Evolutionary conservation across 2,113 vertebrate species (phyloP).

Genomic region (Diphyllodes magnificus): DNA sequence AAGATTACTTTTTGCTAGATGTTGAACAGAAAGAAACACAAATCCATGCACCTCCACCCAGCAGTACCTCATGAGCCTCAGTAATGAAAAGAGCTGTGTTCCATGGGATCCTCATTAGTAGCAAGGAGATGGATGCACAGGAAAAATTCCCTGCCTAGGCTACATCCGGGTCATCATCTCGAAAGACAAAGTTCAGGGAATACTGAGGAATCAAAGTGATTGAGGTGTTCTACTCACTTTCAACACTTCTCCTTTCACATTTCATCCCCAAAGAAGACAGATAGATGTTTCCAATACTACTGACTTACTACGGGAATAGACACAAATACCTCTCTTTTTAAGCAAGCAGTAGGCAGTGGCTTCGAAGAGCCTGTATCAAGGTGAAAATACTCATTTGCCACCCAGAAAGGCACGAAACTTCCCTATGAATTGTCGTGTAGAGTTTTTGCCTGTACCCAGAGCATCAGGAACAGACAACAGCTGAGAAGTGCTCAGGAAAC

Average conservation of each 20-base stretch:
- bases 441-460: neutral
- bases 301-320: neutral
- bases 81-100: neutral
- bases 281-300: neutral
- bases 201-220: neutral
- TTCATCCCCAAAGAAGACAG: neutral
- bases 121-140: neutral
- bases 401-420: neutral
- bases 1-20: neutral
- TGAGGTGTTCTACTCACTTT: neutral
- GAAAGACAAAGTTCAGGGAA: neutral
- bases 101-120: neutral
- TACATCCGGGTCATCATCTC: fast-evolving
- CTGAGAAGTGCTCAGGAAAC: neutral
- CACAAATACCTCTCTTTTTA: neutral
- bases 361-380: neutral
- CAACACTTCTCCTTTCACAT: neutral
- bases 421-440: neutral
- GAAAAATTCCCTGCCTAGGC: fast-evolving
- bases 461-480: neutral
- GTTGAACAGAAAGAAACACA: neutral
- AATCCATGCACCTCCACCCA: neutral
- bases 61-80: neutral
- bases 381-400: neutral
- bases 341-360: neutral